A percentile compares a stretch with the other conserved stretches of the same genome.
These are phyloP conservation scores for Tonatia bakeri DNA, from an alignment of 2,113 vertebrate genomes.

Conservation along the genomic window DNA sequence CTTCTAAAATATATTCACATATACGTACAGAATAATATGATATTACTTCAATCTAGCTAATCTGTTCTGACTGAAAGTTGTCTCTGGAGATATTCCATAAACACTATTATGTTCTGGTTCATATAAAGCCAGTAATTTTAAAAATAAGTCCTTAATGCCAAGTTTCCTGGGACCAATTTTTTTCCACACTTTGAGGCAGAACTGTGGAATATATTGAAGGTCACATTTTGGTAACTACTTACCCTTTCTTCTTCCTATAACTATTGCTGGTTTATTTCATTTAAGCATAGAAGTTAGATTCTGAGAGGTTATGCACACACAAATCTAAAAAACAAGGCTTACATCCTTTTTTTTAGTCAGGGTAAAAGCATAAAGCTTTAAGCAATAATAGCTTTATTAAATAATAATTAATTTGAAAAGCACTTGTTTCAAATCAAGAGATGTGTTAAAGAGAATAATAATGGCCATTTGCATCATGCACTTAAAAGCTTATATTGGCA, in stretches of 20 bases:
- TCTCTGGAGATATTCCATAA: not conserved
- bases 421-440: not conserved
- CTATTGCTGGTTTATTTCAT: not conserved
- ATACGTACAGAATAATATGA: not conserved
- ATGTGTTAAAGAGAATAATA: not conserved
- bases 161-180: not conserved
- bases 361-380: slow-evolving; percentile 7
- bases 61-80: not conserved
- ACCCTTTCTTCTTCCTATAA: not conserved
- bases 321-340: not conserved
- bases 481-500: slow-evolving; percentile 55
- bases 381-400: not conserved
- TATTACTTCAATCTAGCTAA: not conserved
- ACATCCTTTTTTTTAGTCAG: not conserved
- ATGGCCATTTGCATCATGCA: slow-evolving; percentile 47
- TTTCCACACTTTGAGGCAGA: not conserved
- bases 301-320: not conserved
- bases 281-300: not conserved
- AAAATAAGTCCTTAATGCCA: not conserved
- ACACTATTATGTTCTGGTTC: not conserved
- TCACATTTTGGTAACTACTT: not conserved
- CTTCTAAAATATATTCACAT: not conserved
- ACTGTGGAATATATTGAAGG: not conserved
- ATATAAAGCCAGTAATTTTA: not conserved
- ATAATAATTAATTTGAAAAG: slow-evolving; percentile 30